Base-by-base conservation (phyloP, 2,113 vertebrate species). In the Peromyscus maniculatus region DNA sequence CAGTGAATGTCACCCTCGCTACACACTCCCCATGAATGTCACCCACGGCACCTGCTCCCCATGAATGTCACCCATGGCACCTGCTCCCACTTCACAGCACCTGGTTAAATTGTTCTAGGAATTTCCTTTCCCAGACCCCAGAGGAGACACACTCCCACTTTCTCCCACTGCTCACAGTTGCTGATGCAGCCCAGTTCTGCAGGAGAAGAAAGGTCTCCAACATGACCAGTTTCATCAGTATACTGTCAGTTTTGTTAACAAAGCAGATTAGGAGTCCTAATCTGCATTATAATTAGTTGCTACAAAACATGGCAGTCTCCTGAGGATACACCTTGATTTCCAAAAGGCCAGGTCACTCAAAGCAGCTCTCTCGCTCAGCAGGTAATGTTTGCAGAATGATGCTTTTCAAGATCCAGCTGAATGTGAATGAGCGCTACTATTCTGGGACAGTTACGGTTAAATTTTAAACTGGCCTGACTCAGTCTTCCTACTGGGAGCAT, bases 201-300 rank as follows among this genome's bases (percentile, higher is more conserved):
- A 75, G 49, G 77, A 95, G 66, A 92, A 72, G 62, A 59, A 97
- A 94, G 77, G 67, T 71, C 46, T 64, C 17, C 39, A 24, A 64
- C 2, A 84, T 86, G 79, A 72, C 67, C 52, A 64, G 91, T 90
- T 74, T 86, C 79, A 86, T 91, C 80, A 89, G 83, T 80, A 93
- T 0, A 62, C 39, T 16, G 6, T 43, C 59, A 17, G 91, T 87
- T 93, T 95, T 80, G 92, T 74, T 93, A 93, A 89, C 59, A 59
- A 97, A 87, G 46, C 64, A 31, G 64, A 78, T 93, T 87, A 57
- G 62, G 77, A 79, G 72, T 72, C 62, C 49, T 43, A 87, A 59
- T 96, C 82, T 97, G 89, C 46, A 78, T 94, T 84, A 49, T 72
- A 80, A 93, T 91, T 55, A n/a, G 46, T 46, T 80, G 39, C 93